These are phyloP conservation scores for Leptocoma aspasia DNA, from an alignment of 2,113 vertebrate species.

Conservation along the genomic window DNA sequence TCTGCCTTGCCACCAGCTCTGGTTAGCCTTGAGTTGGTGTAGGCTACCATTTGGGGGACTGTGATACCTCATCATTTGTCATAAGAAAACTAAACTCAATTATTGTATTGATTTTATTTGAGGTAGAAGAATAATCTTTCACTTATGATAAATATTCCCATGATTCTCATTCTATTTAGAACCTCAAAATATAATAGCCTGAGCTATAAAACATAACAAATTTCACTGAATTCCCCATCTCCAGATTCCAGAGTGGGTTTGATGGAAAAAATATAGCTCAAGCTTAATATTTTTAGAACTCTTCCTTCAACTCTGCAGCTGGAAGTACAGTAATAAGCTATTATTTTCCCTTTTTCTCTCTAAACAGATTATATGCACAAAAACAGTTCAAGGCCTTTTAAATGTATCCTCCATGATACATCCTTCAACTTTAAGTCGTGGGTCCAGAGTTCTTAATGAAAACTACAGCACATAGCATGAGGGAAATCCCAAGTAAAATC, in stretches of 20 bases:
- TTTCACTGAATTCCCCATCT: neutral
- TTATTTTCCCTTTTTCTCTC: neutral
- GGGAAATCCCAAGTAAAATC: neutral
- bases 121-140: neutral
- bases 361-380: neutral
- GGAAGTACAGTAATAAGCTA: neutral
- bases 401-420: neutral
- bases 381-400: neutral
- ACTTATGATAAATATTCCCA: neutral
- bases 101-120: neutral
- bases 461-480: neutral
- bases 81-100: neutral
- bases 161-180: neutral
- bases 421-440: neutral
- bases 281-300: neutral
- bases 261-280: neutral
- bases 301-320: neutral
- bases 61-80: neutral
- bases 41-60: neutral
- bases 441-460: neutral
- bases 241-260: neutral
- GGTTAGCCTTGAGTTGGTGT: neutral
- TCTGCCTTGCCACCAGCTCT: neutral
- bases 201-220: neutral
- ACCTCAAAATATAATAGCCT: neutral